Evolutionary conservation across 2,888 invertebrate species (phyloP).

Genomic region (Andricus curvator): DNA sequence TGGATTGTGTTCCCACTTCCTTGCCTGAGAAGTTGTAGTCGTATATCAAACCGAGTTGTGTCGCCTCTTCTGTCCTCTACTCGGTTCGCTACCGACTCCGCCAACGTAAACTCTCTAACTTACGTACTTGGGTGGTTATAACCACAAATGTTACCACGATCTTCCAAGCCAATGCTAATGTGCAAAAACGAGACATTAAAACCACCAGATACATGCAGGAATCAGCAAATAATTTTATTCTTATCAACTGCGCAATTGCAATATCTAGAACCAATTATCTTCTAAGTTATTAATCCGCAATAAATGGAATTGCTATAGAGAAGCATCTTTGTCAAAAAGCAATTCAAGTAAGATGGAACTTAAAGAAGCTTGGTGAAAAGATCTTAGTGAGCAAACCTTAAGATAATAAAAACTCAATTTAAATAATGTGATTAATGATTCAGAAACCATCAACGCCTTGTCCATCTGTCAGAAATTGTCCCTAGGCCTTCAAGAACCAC

Average conservation of each 20-base stretch:
- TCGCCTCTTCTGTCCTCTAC: constrained; percentile 59
- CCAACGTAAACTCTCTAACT: constrained; percentile 63
- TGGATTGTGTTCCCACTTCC: constrained; percentile 67
- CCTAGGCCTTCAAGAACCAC: too few species aligned
- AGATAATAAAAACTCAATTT: too few species aligned
- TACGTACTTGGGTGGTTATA: constrained; percentile 60
- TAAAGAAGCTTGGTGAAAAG: too few species aligned
- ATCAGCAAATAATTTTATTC: constrained; percentile 16
- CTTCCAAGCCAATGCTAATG: constrained; percentile 63
- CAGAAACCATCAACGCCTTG: too few species aligned
- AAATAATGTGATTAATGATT: too few species aligned
- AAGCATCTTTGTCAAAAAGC: neutral
- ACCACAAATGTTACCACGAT: constrained; percentile 53
- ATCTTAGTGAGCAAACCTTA: too few species aligned
- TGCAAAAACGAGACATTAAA: constrained; percentile 27
- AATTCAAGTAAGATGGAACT: too few species aligned
- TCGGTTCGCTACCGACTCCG: constrained; percentile 59
- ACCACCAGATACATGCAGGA: neutral
- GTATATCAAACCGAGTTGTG: constrained; percentile 69
- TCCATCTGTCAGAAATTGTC: too few species aligned
- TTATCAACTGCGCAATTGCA: neutral
- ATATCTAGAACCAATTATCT: neutral
- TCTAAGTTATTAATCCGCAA: neutral
- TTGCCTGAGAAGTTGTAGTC: constrained; percentile 64
- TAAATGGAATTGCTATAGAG: neutral